Percentiles rank a stretch among this genome's conserved stretches.
These are phyloP conservation scores for Mormyrus proboscirostris DNA, from an alignment of 2,797 vertebrate genomes.

Conservation along the genomic window DNA sequence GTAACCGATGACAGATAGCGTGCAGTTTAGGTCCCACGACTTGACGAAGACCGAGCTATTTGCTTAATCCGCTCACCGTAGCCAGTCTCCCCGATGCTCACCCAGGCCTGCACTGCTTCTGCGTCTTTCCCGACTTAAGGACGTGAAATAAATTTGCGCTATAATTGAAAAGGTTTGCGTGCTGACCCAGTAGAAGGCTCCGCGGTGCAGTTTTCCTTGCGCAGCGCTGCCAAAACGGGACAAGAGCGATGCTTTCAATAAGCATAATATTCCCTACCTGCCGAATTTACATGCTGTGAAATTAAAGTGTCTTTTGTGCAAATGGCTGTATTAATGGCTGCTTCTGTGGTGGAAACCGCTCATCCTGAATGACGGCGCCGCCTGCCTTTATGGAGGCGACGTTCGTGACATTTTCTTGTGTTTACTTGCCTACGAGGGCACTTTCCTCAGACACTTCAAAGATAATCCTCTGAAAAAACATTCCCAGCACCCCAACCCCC, in stretches of 20 bases:
- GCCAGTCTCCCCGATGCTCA: background rate
- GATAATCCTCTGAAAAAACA: background rate
- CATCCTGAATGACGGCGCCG: background rate
- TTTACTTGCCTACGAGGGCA: background rate
- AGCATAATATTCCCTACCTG: conserved; percentile 3
- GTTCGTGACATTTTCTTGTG: background rate
- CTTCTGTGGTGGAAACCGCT: background rate
- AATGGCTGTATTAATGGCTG: background rate
- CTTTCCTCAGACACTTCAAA: background rate
- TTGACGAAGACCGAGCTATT: background rate
- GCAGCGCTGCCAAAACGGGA: background rate
- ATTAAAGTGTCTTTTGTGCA: background rate
- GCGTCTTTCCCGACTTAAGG: background rate
- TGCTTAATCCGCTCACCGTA: no score
- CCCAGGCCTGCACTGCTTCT: background rate
- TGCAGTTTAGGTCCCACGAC: no score
- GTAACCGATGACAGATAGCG: background rate
- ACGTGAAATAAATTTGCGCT: background rate
- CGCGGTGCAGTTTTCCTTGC: background rate
- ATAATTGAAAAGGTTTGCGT: background rate
- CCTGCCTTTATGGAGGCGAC: background rate
- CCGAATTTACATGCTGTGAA: background rate
- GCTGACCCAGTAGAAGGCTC: background rate
- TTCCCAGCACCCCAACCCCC: background rate
- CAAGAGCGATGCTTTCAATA: background rate